Base-by-base conservation (phyloP, 2,888 invertebrate genomes). In the Plusia festucae region DNA sequence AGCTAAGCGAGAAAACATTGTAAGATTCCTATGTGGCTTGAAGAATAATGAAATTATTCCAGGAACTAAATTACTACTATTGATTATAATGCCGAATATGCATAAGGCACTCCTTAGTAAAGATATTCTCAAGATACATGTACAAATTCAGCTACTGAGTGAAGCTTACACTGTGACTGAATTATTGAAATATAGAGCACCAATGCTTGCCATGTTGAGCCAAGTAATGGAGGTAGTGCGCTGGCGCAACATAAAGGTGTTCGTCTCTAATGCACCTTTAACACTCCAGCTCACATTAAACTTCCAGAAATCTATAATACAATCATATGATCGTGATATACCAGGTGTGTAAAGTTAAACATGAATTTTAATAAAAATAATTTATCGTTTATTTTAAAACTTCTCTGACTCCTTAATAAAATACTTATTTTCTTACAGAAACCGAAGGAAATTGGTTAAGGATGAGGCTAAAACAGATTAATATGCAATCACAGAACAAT, bases 391-490 rank as follows among this genome's bases (percentile, higher is more conserved):
- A n/a, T n/a, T n/a, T n/a, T n/a, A n/a, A n/a, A n/a, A n/a, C n/a
- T n/a, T n/a, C n/a, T n/a, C n/a, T n/a, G n/a, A n/a, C n/a, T n/a
- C n/a, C n/a, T n/a, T n/a, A n/a, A n/a, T n/a, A n/a, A n/a, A n/a
- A n/a, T n/a, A n/a, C n/a, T n/a, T n/a, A n/a, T n/a, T n/a, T 44
- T 18, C 2, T 71, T 68, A 16, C 88, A 95, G 95, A 89, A 65
- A 89, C 88, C 62, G 93, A 95, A 81, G 81, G 78, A n/a, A 82
- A 71, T 46, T 95, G 95, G 95, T 71, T 95, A 51, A 91, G 86
- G 64, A 81, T 78, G 46, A 93, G 91, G 76, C 58, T 95, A 32
- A 85, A 76, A 40, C 40, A 54, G 3, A 59, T 73, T 18, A 87
- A 88, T 57, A 78, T 91, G 71, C 85, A 89, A 40, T 90, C 93